Evolutionary conservation across 2,888 invertebrate species (phyloP), one percentile per base, ranked within the genome.

Genomic region (Lepidonotus clava): DNA sequence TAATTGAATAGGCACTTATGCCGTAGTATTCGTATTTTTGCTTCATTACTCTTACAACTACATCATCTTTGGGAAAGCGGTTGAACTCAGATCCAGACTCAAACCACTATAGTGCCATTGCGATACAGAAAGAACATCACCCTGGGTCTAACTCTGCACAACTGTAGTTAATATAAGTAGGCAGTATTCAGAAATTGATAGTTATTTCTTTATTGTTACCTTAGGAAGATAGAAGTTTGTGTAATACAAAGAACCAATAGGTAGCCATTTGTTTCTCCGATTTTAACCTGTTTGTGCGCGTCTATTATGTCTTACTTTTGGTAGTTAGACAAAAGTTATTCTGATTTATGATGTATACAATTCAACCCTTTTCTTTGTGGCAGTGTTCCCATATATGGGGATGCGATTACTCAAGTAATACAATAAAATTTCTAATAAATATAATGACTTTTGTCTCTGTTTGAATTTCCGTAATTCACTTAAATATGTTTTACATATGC

Each of bases 41-140:
- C n/a, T n/a, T n/a, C n/a, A n/a, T n/a, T n/a, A n/a, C n/a, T n/a
- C n/a, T n/a, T n/a, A n/a, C n/a, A n/a, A n/a, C n/a, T n/a, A n/a
- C n/a, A n/a, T n/a, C 28, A n/a, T 61, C 24, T 61, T 61, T 61
- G 28, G n/a, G n/a, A n/a, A n/a, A n/a, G n/a, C n/a, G n/a, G n/a
- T n/a, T n/a, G n/a, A n/a, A n/a, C n/a, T n/a, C n/a, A 71, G 71
- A 71, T 71, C 71, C 71, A 21, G 38, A 34, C 71, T 71, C 71
- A 71, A 36, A 71, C 71, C 71, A 71, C 71, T 71, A 71, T 71
- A 71, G 71, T 71, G 71, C 71, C 71, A 71, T 71, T 71, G 71
- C 71, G 71, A 71, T 71, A 38, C 34, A n/a, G 38, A 71, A 21
- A 38, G 0, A 71, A 71, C 4, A 1, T 11, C 34, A 1, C 38